A percentile compares a stretch with the other conserved stretches of the same genome.
Evolutionary conservation across 2,797 vertebrate genomes (phyloP).

Genomic region (Pelobates cultripes): DNA sequence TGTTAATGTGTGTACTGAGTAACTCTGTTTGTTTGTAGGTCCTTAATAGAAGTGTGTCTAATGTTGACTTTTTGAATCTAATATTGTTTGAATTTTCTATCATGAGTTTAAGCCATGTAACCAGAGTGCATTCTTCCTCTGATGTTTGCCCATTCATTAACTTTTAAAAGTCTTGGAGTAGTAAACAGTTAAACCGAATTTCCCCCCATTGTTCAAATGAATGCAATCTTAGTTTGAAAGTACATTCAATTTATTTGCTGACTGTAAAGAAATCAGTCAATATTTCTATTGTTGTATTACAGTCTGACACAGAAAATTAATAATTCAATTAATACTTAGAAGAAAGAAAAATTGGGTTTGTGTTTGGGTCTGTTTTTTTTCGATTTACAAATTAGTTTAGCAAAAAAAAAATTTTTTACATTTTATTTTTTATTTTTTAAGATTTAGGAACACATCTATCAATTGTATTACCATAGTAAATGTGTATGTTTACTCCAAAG

Average conservation of each 20-base stretch:
- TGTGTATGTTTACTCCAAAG: too few relatives aligned
- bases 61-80: constrained; percentile 92
- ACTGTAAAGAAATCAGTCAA: constrained; percentile 18
- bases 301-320: not conserved
- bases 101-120: constrained; percentile 78
- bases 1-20: constrained; percentile 89
- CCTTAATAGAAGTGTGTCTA: constrained; percentile 89
- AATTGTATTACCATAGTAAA: too few relatives aligned
- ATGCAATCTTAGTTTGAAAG: constrained; percentile 42
- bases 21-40: constrained; percentile 95
- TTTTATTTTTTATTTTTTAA: too few relatives aligned
- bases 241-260: constrained; percentile 3
- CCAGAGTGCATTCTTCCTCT: constrained; percentile 77
- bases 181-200: constrained; percentile 61
- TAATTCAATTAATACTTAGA: too few relatives aligned
- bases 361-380: too few relatives aligned
- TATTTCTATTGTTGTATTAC: constrained; percentile 39
- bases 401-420: too few relatives aligned
- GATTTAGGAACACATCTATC: too few relatives aligned
- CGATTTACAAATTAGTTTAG: too few relatives aligned
- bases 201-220: constrained; percentile 47
- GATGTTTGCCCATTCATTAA: constrained; percentile 82
- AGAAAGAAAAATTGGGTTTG: too few relatives aligned
- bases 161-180: constrained; percentile 66
- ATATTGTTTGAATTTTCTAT: constrained; percentile 98